A percentile compares a stretch with the other conserved stretches of the same genome.
Conservation (phyloP, 2,888 invertebrate species). For the Clitarchus hookeri region DNA sequence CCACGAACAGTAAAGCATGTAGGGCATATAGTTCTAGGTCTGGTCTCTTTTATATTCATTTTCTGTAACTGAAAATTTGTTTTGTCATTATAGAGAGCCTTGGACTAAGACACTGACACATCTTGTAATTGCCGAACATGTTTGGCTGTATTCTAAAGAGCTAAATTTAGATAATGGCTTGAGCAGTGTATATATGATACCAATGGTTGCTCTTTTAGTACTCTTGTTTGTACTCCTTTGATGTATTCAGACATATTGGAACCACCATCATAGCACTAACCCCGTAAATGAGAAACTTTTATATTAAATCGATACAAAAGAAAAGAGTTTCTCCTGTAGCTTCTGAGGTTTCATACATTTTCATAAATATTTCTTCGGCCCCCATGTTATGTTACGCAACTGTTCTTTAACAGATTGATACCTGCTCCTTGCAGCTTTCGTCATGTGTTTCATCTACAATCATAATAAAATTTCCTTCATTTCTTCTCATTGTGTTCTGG, state of each 20-base stretch:
- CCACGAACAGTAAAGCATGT: neutral
- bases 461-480: neutral
- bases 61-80: neutral
- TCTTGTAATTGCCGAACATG: neutral
- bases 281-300: neutral
- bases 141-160: neutral
- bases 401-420: neutral
- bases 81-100: neutral
- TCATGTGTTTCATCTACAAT: neutral
- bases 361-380: neutral
- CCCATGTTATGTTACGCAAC: neutral
- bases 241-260: neutral
- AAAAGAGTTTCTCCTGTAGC: neutral
- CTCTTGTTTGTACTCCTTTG: neutral
- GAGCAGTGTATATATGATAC: neutral
- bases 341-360: neutral
- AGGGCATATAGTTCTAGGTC: neutral
- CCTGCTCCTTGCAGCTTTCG: neutral
- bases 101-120: neutral
- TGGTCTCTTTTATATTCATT: neutral
- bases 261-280: neutral
- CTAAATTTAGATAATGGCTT: neutral
- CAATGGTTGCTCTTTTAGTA: neutral
- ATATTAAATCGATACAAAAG: neutral
- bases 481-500: too few relatives aligned